Evolutionary conservation across 2,113 vertebrate species (phyloP), one percentile per base, ranked within the genome.

Genomic region (Galbula dea): DNA sequence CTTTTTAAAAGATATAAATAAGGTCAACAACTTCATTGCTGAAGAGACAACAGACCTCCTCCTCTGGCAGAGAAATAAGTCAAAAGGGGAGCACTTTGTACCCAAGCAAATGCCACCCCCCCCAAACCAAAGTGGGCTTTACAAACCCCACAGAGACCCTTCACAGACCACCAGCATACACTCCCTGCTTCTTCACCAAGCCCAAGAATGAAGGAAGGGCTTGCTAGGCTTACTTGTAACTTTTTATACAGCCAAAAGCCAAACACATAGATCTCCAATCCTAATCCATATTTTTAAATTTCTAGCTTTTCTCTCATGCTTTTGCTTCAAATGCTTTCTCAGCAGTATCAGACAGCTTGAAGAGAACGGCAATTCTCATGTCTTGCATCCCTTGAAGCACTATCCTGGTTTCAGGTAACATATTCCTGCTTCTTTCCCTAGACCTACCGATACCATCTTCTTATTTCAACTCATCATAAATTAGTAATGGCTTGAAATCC

Each of bases 401-500:
- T 71, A 3, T 67, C 14, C 36, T 88, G 27, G 4, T 63, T 90
- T 88, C 55, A 49, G 37, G 46, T 30, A 76, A 83, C 41, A 55
- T 29, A 76, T 43, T 89, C 29, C 46, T 88, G 9, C 24, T 69
- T 62, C 39, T 89, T 49, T 19, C 29, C 41, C 32, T 32, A 54
- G 32, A 95, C 85, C 84, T 89, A 93, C 22, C 46, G 72, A 62
- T 94, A 74, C 24, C 61, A 91, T 34, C n/a, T 57, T 83, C 58
- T 87, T 76, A 76, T 37, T 91, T 88, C 54, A 85, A 85, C 78
- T 80, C 71, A 73, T 32, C 34, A 73, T 83, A 85, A 93, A 82
- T 73, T 65, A 79, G 34, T 22, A 52, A 51, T 37, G 61, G 39
- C 59, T 83, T 83, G 55, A 89, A 68, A 89, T 80, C 77, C 15